Percentiles rank a stretch among this genome's conserved stretches.
phyloP scores from a whole-genome alignment of 64 coral and sea anemone genomes.

The Dendronephthya gigantea region DNA sequence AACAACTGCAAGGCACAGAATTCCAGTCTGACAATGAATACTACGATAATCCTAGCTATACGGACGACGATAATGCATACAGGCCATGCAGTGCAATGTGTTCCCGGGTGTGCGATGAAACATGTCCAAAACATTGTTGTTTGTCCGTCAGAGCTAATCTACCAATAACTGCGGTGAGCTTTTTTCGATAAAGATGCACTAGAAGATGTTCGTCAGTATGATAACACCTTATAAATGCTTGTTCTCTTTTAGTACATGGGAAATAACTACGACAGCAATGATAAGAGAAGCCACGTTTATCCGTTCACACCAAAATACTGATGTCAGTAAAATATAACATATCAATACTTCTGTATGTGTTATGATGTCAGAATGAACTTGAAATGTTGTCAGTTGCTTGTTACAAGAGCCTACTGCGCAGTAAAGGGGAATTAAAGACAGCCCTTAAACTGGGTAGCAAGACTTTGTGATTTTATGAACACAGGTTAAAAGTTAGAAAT shows the following conservation, averaged over 20 bases:
- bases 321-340: no score
- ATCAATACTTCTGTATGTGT: no score
- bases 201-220: no score
- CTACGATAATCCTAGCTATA: constrained; percentile 1
- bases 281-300: not conserved
- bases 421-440: no score
- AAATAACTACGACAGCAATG: not conserved
- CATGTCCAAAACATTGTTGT: constrained; percentile 32
- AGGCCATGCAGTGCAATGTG: constrained; percentile 13
- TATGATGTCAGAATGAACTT: no score
- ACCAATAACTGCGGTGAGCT: not conserved
- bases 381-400: no score
- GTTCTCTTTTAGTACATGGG: not conserved
- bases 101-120: constrained; percentile 13
- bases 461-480: no score
- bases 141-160: not conserved
- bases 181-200: no score
- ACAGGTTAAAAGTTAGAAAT: no score
- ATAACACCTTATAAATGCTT: not conserved
- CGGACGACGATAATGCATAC: not conserved
- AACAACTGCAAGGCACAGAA: not conserved
- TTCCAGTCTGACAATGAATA: not conserved
- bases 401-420: no score
- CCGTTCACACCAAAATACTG: not conserved
- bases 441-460: no score